These are phyloP conservation scores for Ia io DNA, from an alignment of 2,113 vertebrate species.

Conservation along the genomic window DNA sequence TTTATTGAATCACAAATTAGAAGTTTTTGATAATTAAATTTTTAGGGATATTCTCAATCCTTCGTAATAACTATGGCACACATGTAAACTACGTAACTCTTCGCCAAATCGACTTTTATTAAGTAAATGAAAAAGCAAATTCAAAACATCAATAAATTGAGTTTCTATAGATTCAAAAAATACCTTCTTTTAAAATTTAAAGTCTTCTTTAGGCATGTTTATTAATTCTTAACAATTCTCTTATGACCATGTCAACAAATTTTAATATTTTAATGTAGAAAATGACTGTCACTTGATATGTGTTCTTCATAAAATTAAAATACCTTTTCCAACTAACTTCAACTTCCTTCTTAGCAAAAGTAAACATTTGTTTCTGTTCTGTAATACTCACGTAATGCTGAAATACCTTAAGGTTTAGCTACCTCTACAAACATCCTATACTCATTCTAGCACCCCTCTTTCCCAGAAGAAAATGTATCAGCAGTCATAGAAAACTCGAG, in stretches of 20 bases:
- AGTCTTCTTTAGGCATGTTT: not conserved
- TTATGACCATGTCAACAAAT: not conserved
- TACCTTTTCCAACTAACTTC: not conserved
- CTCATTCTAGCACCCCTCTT: not conserved
- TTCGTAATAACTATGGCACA: not conserved
- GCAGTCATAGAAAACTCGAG: not conserved
- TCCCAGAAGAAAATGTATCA: not conserved
- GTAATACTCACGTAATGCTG: not conserved
- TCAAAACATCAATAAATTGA: not conserved
- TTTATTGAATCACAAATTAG: not conserved
- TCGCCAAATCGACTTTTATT: conserved; percentile 11
- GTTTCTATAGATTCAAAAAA: not conserved
- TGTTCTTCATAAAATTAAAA: conserved; percentile 41
- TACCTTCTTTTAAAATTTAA: not conserved
- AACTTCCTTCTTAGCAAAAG: not conserved
- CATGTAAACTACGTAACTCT: not conserved
- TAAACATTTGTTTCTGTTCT: not conserved
- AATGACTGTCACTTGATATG: not conserved
- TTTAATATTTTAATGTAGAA: conserved; percentile 33
- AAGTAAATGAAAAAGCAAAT: not conserved
- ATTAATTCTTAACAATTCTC: conserved; percentile 1
- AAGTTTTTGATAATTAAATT: not conserved
- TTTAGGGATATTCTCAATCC: not conserved
- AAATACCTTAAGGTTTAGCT: not conserved
- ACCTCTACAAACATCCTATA: not conserved